These are phyloP conservation scores for Ranitomeya variabilis DNA, from an alignment of 2,113 vertebrate species.

Conservation along the genomic window DNA sequence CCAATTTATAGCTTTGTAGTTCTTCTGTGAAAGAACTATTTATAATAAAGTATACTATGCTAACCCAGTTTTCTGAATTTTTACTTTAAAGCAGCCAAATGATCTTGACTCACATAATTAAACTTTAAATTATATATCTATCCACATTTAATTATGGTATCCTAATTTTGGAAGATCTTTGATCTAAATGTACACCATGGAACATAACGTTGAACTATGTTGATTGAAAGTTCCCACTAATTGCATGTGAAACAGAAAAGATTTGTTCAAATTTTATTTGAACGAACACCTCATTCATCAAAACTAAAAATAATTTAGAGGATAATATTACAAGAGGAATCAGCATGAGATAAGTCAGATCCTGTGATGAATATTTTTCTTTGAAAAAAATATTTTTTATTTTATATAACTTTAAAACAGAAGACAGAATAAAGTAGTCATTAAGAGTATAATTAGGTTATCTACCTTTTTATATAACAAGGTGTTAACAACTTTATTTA, in stretches of 20 bases:
- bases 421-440: not conserved
- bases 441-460: not conserved
- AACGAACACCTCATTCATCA: not conserved
- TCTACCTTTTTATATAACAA: not conserved
- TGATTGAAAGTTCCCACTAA: not conserved
- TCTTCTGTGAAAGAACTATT: not conserved
- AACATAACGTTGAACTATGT: not conserved
- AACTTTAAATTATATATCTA: not conserved
- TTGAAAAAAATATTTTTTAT: slow-evolving; percentile 1
- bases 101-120: not conserved
- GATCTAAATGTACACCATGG: not conserved
- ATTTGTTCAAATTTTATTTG: not conserved
- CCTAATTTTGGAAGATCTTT: not conserved
- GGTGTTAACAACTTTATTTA: not conserved
- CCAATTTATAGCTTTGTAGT: not conserved
- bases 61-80: too few relatives aligned
- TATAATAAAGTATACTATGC: too few relatives aligned
- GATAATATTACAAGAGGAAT: not conserved
- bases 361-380: slow-evolving; percentile 8
- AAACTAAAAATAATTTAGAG: not conserved
- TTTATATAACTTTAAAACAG: not conserved
- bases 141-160: not conserved
- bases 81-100: not conserved
- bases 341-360: not conserved
- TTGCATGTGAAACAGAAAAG: not conserved